Conservation (phyloP, 2,797 vertebrate species). For the Uromys caudimaculatus region DNA sequence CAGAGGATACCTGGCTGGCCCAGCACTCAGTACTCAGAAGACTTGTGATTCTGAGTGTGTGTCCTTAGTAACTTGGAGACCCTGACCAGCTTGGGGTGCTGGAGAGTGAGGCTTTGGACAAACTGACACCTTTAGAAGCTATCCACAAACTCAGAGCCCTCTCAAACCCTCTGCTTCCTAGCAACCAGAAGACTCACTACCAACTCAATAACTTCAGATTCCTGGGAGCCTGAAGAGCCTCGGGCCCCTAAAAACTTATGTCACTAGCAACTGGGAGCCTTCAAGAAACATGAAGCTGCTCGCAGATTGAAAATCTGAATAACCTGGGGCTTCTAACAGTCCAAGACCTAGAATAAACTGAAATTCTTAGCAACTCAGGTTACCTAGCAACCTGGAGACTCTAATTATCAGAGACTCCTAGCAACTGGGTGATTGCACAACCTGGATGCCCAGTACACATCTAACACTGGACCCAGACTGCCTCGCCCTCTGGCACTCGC, state of each 20-base stretch:
- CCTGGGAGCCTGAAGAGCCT: not conserved
- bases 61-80: not conserved
- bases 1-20: not conserved
- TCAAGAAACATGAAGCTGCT: slow-evolving; percentile 54
- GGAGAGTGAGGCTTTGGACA: not conserved
- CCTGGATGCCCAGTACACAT: slow-evolving; percentile 14
- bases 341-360: slow-evolving; percentile 74
- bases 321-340: slow-evolving; percentile 72
- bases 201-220: not conserved
- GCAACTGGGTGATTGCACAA: slow-evolving; percentile 66
- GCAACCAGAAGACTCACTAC: not conserved
- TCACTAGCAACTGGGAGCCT: slow-evolving; percentile 53
- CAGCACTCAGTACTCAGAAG: not conserved
- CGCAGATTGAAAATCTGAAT: slow-evolving; percentile 72
- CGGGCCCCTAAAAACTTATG: not conserved
- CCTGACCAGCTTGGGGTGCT: not conserved
- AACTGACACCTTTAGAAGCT: not conserved
- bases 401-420: slow-evolving; percentile 75
- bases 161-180: slow-evolving; percentile 32
- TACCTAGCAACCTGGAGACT: slow-evolving; percentile 77
- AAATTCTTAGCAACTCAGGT: slow-evolving; percentile 77
- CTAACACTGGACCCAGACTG: not conserved
- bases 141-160: not conserved
- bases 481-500: not conserved
- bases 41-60: not conserved